Conservation (phyloP, 1,140 invertebrate species). For the Caenorhabditis tropicalis region DNA sequence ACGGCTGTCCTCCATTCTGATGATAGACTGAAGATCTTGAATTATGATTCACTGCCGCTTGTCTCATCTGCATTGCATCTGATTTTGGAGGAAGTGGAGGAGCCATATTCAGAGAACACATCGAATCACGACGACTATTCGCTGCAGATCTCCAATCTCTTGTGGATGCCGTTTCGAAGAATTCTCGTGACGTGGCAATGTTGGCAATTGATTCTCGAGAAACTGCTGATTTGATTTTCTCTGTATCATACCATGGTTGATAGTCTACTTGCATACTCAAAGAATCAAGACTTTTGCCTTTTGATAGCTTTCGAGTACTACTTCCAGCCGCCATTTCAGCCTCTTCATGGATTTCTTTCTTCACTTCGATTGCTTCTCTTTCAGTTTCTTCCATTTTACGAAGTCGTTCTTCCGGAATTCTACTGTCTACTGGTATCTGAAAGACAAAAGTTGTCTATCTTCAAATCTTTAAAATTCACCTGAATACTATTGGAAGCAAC, state of each 20-base stretch:
- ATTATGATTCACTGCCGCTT: background rate
- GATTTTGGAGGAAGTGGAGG: constrained; percentile 46
- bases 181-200: constrained; percentile 18
- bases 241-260: constrained; percentile 47
- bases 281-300: constrained; percentile 53
- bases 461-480: background rate
- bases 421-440: constrained; percentile 49
- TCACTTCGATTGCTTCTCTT: constrained; percentile 43
- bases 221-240: constrained; percentile 47
- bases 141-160: constrained; percentile 2
- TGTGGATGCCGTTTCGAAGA: constrained; percentile 35
- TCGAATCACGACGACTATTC: background rate
- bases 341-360: constrained; percentile 22
- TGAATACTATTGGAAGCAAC: constrained; percentile 50
- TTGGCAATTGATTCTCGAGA: constrained; percentile 55
- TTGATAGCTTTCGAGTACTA: constrained; percentile 41
- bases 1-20: constrained; percentile 13
- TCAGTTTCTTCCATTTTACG: constrained; percentile 55
- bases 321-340: constrained; percentile 30
- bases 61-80: constrained; percentile 38
- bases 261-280: constrained; percentile 28
- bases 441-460: background rate
- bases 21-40: background rate
- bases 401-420: constrained; percentile 45
- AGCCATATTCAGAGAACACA: background rate